phyloP scores from a whole-genome alignment of 1,140 invertebrate genomes.

The Cyphomyrmex costatus region DNA sequence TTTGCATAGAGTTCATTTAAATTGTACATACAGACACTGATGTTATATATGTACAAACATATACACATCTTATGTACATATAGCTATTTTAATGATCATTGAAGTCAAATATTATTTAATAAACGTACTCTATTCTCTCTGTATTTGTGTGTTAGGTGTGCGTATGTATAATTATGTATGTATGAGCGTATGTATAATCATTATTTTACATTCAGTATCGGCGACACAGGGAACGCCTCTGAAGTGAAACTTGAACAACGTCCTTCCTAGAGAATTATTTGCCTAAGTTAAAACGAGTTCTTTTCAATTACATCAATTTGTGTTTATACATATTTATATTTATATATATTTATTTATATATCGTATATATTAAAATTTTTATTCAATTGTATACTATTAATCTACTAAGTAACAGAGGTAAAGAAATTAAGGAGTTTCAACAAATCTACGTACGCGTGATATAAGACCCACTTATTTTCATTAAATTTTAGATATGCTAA shows the following conservation, averaged over 20 bases:
- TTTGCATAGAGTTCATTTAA: constrained; percentile 78
- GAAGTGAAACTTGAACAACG: constrained; percentile 83
- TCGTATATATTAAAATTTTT: constrained; percentile 80
- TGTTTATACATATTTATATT: constrained; percentile 81
- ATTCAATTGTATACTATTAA: constrained; percentile 80
- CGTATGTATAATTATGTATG: constrained; percentile 73
- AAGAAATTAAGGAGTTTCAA: constrained; percentile 76
- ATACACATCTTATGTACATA: constrained; percentile 80
- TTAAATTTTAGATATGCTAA: constrained; percentile 70
- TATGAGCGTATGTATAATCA: constrained; percentile 73
- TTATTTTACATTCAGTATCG: constrained; percentile 77
- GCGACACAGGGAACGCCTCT: constrained; percentile 50
- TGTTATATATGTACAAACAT: constrained; percentile 83
- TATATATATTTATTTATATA: constrained; percentile 80
- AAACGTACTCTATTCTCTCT: constrained; percentile 67
- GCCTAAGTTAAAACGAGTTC: constrained; percentile 80
- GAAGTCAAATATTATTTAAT: constrained; percentile 72
- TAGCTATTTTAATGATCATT: constrained; percentile 71
- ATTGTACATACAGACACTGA: constrained; percentile 83
- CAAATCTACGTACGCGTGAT: constrained; percentile 71
- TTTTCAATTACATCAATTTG: constrained; percentile 84
- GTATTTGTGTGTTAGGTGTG: constrained; percentile 60
- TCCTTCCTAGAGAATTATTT: constrained; percentile 80
- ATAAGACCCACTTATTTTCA: constrained; percentile 62
- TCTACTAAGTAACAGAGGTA: constrained; percentile 81